A percentile compares a stretch with the other conserved stretches of the same genome.
Evolutionary conservation across 2,797 vertebrate species (phyloP).

Genomic region (Sebastes nivosus): DNA sequence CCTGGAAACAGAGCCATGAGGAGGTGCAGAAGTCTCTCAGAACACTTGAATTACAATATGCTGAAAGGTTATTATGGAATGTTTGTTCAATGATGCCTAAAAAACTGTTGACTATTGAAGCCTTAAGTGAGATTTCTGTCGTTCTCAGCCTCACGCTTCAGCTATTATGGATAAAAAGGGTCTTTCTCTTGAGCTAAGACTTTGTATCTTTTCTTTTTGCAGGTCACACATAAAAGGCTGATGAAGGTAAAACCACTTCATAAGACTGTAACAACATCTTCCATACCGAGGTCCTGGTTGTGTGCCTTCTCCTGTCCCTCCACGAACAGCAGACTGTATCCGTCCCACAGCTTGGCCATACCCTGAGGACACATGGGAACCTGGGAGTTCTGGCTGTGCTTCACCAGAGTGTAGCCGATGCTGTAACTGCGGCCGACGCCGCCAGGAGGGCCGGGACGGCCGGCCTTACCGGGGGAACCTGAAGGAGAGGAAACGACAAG

Average conservation of each 20-base stretch:
- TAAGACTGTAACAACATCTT: neutral
- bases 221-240: neutral
- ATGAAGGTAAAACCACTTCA: neutral
- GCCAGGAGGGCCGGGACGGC: conserved; percentile 82
- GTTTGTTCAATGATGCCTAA: no score
- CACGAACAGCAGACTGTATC: conserved; percentile 92
- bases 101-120: no score
- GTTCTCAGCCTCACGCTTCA: neutral
- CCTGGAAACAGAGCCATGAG: no score
- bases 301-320: conserved; percentile 97
- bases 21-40: no score
- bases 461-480: conserved; percentile 86
- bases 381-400: conserved; percentile 91
- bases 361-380: conserved; percentile 92
- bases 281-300: conserved; percentile 94
- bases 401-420: conserved; percentile 94
- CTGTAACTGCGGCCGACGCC: conserved; percentile 79
- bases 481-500: neutral
- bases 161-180: neutral
- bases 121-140: no score
- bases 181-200: neutral
- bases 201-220: neutral
- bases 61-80: no score
- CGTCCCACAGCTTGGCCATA: conserved; percentile 92
- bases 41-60: no score